Percentiles rank a stretch among this genome's conserved stretches.
Evolutionary conservation across 2,888 invertebrate genomes (phyloP).

Genomic region (Spialia ferax): DNA sequence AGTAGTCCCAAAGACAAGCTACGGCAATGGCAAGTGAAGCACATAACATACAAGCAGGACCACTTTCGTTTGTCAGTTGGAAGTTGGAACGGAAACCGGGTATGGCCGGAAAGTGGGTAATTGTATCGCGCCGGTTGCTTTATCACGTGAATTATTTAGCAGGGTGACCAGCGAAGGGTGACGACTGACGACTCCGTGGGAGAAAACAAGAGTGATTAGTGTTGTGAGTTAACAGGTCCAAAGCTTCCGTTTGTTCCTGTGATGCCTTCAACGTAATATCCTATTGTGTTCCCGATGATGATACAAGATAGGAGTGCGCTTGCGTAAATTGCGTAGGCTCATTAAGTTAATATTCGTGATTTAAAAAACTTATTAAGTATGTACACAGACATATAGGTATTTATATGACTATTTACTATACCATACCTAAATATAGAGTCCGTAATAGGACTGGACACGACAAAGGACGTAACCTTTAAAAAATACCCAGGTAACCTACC

Average conservation of each 20-base stretch:
- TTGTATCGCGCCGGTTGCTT: constrained; percentile 53
- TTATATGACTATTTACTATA: no score
- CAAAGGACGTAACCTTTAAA: no score
- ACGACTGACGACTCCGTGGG: constrained; percentile 58
- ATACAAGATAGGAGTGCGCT: neutral
- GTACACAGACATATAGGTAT: no score
- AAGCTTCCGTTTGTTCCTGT: constrained; percentile 11
- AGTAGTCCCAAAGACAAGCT: neutral
- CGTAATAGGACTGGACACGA: no score
- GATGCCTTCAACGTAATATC: neutral
- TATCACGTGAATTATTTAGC: constrained; percentile 53
- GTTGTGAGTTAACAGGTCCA: constrained; percentile 24
- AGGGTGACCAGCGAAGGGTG: constrained; percentile 74
- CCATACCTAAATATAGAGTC: no score
- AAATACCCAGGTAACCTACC: no score
- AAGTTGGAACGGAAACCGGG: constrained; percentile 47
- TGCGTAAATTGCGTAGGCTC: no score
- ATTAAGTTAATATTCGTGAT: no score
- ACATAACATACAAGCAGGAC: constrained; percentile 44
- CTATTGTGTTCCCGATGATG: neutral
- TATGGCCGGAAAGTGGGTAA: constrained; percentile 61
- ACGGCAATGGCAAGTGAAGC: constrained; percentile 18
- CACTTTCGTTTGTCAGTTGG: constrained; percentile 60
- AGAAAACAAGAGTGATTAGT: constrained; percentile 74
- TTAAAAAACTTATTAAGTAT: no score